Conservation (phyloP, 2,888 invertebrate genomes). For the Lampropteryx suffumata region DNA sequence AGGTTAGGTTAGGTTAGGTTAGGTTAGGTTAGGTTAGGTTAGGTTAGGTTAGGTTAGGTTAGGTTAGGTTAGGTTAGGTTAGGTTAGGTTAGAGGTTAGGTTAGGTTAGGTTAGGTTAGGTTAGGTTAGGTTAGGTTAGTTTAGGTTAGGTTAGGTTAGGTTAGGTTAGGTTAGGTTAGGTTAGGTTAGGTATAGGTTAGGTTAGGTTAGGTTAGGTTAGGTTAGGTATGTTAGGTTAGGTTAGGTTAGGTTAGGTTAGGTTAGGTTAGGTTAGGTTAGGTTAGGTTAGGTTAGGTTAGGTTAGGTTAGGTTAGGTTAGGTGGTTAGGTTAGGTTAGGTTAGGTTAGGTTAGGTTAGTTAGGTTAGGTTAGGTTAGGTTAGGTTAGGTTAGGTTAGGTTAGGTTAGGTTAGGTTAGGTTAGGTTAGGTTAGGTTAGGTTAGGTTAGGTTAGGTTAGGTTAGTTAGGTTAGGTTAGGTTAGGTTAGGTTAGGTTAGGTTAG, state of each 20-base stretch:
- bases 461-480: slow-evolving; percentile 29
- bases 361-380: slow-evolving; percentile 19
- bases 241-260: slow-evolving; percentile 23
- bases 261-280: slow-evolving; percentile 21
- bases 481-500: slow-evolving; percentile 34
- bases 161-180: slow-evolving; percentile 18
- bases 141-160: slow-evolving; percentile 18
- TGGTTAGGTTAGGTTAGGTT: slow-evolving; percentile 19
- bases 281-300: slow-evolving; percentile 22
- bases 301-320: slow-evolving; percentile 23
- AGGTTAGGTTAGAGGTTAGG: slow-evolving; percentile 25
- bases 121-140: slow-evolving; percentile 22
- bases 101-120: slow-evolving; percentile 25
- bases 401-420: slow-evolving; percentile 18
- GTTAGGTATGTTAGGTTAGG: slow-evolving; percentile 25
- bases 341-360: slow-evolving; percentile 18
- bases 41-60: slow-evolving; percentile 29
- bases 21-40: slow-evolving; percentile 22
- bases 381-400: slow-evolving; percentile 18
- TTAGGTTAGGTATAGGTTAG: slow-evolving; percentile 14
- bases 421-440: slow-evolving; percentile 23
- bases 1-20: slow-evolving; percentile 31
- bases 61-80: slow-evolving; percentile 30
- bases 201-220: slow-evolving; percentile 23
- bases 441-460: slow-evolving; percentile 25